phyloP scores from a whole-genome alignment of 1,140 invertebrate species.

The Venustaconcha ellipsiformis region DNA sequence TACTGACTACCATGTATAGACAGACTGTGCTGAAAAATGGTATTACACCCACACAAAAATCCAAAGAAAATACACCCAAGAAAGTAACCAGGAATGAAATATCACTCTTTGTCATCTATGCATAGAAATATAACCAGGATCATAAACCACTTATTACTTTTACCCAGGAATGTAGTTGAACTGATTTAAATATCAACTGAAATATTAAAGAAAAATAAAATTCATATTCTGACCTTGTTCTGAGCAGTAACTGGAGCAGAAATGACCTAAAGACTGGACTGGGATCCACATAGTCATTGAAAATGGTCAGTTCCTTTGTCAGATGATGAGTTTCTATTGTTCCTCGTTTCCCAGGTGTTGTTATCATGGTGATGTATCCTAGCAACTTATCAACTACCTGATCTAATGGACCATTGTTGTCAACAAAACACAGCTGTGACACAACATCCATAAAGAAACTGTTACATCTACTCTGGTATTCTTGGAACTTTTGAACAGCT shows the following conservation, averaged over 20 bases:
- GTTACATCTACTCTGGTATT: slow-evolving; percentile 48
- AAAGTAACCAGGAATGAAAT: no score
- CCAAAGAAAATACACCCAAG: no score
- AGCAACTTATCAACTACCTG: slow-evolving; percentile 51
- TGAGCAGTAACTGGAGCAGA: slow-evolving; percentile 49
- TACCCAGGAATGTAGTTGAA: no score
- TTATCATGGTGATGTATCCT: slow-evolving; percentile 43
- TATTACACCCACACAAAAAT: no score
- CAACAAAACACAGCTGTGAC: slow-evolving; percentile 54
- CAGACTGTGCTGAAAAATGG: no score
- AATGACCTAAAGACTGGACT: slow-evolving; percentile 51
- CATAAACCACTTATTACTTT: no score
- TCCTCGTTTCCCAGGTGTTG: slow-evolving; percentile 9
- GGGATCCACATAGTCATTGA: slow-evolving; percentile 45
- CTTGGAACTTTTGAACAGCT: slow-evolving; percentile 3
- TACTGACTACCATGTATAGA: no score
- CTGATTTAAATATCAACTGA: no score
- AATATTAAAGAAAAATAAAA: no score
- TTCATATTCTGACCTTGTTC: slow-evolving; percentile 26
- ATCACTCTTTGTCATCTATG: no score
- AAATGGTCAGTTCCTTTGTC: slow-evolving; percentile 30
- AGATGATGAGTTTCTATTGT: slow-evolving; percentile 3
- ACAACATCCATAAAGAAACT: slow-evolving; percentile 61
- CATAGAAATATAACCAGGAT: no score
- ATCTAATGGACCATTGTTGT: slow-evolving; percentile 43